Conservation (phyloP, 2,113 vertebrate species). For the Ceuthmochares aereus region DNA sequence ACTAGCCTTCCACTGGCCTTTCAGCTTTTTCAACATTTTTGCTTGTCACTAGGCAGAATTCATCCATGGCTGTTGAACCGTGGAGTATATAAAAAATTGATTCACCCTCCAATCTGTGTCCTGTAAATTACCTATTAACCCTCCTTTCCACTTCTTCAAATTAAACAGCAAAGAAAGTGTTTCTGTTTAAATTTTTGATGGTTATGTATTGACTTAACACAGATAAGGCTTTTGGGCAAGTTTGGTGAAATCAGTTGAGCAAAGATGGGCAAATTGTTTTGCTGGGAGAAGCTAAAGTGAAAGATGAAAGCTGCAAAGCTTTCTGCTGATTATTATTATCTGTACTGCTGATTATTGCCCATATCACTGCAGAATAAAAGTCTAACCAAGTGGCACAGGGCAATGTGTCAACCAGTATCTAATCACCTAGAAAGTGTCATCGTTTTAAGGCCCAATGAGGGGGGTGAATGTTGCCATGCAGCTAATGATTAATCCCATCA, state of each 20-base stretch:
- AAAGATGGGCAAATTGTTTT: conserved; percentile 41
- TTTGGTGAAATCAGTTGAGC: conserved; percentile 3
- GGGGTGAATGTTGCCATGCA: neutral
- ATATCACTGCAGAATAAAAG: neutral
- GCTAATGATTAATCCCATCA: neutral
- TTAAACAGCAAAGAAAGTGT: neutral
- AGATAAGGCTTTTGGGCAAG: neutral
- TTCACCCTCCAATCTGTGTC: neutral
- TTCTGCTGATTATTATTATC: no score
- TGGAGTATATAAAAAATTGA: neutral
- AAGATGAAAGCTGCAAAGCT: neutral
- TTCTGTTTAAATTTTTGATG: conserved; percentile 18
- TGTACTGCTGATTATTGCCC: neutral
- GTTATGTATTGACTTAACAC: neutral
- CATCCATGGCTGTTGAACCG: neutral
- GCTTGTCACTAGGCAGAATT: neutral
- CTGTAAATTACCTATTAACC: conserved; percentile 9
- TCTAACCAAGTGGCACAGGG: neutral
- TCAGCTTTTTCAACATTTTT: conserved; percentile 4
- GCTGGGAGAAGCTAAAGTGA: neutral
- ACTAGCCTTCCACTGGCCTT: neutral
- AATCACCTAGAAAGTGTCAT: neutral
- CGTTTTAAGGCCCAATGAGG: neutral
- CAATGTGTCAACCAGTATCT: neutral
- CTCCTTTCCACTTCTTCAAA: neutral